Evolutionary conservation across 2,113 vertebrate genomes (phyloP), one percentile per base, ranked within the genome.

Genomic region (Propithecus coquereli): DNA sequence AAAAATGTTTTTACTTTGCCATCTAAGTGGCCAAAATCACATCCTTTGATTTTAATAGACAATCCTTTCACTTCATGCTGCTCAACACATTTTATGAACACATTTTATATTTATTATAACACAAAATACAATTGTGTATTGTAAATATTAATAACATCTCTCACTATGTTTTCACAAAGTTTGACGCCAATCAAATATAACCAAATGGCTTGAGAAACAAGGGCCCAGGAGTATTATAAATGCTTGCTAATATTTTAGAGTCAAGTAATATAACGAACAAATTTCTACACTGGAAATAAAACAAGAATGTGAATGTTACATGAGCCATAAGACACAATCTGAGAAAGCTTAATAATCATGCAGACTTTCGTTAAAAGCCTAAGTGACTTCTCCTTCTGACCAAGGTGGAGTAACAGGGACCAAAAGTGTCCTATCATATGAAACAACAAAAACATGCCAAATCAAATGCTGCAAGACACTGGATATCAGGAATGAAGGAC

Each of bases 121-220:
- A 79, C 1, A 83, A 91, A 85, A 63, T 63, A 54, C 40, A 95
- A 81, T 40, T 79, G 6, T 30, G 52, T 7, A 5, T 27, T 52
- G 54, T 45, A 85, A 94, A 96, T 91, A 90, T 93, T 16, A 8
- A 85, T 97, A 80, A 74, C 37, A 50, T 87, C 63, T 91, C 32
- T 91, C 91, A 68, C 54, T 4, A 17, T 77, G 71, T 94, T 47
- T 94, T 97, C 50, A 74, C 73, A 93, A 70, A 73, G 7, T 54
- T 70, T 79, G 79, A 96, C 17, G 37, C 86, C 90, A 90, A 90
- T 90, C 77, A 96, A 87, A 94, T n/a, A 1, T 70, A 86, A 61
- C 9, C 52, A 17, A 74, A 92, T 92, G 30, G 50, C 54, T 94
- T 94, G 8, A 76, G 86, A 50, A 94, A 92, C 59, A 95, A 83